phyloP scores from a whole-genome alignment of 2,113 vertebrate species.

The Sapayoa aenigma region DNA sequence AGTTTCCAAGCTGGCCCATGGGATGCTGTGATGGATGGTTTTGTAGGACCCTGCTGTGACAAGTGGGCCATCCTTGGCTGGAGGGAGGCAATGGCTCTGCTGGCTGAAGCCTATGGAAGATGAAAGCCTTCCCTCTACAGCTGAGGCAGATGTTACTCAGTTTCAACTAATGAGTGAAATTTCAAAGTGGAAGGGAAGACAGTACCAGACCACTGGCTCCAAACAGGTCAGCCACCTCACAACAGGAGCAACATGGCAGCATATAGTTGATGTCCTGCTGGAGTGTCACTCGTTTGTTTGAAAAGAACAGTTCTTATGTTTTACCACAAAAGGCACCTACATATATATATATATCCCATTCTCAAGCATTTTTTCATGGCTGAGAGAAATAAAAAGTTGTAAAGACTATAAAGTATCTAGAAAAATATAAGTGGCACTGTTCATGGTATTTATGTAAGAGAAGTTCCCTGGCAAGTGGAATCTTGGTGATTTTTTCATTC shows the following conservation, averaged over 20 bases:
- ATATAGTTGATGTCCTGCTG: rapidly evolving
- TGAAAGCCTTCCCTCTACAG: rapidly evolving
- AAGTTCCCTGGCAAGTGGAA: background rate
- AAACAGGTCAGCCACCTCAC: background rate
- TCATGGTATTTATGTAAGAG: background rate
- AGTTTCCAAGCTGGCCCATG: background rate
- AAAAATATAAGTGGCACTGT: background rate
- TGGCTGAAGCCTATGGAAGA: background rate
- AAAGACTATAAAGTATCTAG: background rate
- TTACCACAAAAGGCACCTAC: background rate
- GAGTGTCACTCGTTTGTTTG: background rate
- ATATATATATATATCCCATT: background rate
- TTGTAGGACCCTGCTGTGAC: background rate
- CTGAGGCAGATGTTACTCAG: background rate
- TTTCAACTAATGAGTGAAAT: background rate
- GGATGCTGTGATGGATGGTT: background rate
- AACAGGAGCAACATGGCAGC: background rate
- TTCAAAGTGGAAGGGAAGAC: background rate
- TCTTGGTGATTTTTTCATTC: background rate
- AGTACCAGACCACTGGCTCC: background rate
- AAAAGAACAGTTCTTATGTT: background rate
- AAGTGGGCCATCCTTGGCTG: background rate
- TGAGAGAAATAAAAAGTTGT: background rate
- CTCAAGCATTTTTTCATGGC: background rate
- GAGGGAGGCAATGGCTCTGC: rapidly evolving